Percentiles rank a stretch among this genome's conserved stretches.
These are phyloP conservation scores for Montipora sp. DNA, from an alignment of 64 coral and sea anemone genomes.

Conservation along the genomic window DNA sequence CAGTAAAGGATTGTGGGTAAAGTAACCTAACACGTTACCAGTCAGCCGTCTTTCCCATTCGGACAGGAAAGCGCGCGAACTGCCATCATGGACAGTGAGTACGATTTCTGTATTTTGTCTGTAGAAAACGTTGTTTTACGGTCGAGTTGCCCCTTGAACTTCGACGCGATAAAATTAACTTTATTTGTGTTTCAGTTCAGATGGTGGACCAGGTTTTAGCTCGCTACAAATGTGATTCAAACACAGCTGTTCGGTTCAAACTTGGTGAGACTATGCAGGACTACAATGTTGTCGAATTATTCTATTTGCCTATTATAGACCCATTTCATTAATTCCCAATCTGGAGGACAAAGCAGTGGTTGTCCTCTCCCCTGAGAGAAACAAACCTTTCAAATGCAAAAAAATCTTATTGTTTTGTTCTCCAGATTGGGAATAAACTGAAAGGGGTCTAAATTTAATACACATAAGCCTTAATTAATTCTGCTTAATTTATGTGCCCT, in stretches of 20 bases:
- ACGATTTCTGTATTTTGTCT: not conserved
- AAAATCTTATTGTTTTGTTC: no score
- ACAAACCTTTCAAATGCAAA: no score
- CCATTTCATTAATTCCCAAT: no score
- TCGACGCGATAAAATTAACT: not conserved
- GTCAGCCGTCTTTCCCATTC: not conserved
- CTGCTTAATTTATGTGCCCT: not conserved
- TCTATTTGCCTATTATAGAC: no score
- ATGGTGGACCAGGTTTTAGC: conserved; percentile 21
- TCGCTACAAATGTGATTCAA: conserved; percentile 45
- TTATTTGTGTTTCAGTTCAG: not conserved
- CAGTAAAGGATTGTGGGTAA: no score
- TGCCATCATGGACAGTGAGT: conserved; percentile 36
- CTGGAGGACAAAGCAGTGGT: no score
- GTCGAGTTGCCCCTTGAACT: not conserved
- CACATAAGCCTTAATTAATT: no score
- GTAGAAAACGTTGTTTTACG: not conserved
- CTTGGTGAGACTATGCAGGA: not conserved
- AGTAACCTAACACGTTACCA: not conserved
- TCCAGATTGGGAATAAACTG: no score
- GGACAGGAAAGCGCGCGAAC: conserved; percentile 46
- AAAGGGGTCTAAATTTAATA: no score
- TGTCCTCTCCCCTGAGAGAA: no score
- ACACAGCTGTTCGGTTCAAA: conserved; percentile 31
- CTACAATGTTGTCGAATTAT: no score